Conservation (phyloP, 2,797 vertebrate species). For the Platalea minor region DNA sequence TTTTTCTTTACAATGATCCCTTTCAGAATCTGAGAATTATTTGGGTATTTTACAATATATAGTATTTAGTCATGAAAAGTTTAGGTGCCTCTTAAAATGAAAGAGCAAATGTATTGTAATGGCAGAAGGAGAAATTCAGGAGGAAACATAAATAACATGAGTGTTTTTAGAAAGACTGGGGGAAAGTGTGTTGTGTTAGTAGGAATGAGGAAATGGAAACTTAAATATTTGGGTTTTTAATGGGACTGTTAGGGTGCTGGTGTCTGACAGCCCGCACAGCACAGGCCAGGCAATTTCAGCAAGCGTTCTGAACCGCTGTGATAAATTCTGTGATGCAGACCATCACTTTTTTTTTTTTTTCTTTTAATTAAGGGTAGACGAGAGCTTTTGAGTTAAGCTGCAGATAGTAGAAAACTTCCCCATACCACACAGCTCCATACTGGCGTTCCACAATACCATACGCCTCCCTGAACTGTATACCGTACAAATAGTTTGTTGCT, state of each 20-base stretch:
- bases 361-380: not conserved
- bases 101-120: not conserved
- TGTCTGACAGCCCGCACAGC: not conserved
- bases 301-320: not conserved
- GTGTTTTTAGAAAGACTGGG: not conserved
- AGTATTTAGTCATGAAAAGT: not conserved
- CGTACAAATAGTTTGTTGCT: not conserved
- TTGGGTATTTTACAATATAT: not conserved
- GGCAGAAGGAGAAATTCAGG: not conserved
- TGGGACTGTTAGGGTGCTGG: not conserved
- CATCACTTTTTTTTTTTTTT: not conserved
- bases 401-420: not conserved
- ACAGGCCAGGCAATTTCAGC: not conserved
- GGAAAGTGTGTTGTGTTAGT: not conserved
- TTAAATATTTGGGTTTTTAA: not conserved
- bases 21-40: not conserved
- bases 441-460: too few species aligned
- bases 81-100: not conserved
- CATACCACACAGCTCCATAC: too few species aligned
- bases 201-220: not conserved
- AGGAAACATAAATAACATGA: not conserved
- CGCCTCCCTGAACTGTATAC: not conserved
- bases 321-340: not conserved
- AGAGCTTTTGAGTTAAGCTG: not conserved
- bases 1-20: not conserved